Evolutionary conservation across 1,140 invertebrate species (phyloP).

Genomic region (Leptinotarsa defecta): DNA sequence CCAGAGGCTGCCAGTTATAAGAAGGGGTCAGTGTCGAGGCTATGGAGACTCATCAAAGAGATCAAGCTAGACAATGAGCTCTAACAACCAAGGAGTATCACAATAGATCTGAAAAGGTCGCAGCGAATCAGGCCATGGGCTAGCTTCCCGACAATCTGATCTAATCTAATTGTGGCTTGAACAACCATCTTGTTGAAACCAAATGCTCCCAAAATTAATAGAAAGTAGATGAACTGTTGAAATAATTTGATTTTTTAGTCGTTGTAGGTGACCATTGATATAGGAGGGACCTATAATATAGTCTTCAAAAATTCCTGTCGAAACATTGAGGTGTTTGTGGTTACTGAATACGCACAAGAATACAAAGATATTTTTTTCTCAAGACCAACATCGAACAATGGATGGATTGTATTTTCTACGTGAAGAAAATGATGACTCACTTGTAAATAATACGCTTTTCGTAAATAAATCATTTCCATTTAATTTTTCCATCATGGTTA

Average conservation of each 20-base stretch:
- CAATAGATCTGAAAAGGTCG: too few species aligned
- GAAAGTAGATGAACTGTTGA: not conserved
- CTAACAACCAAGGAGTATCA: too few species aligned
- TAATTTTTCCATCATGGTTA: not conserved
- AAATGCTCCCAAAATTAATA: not conserved
- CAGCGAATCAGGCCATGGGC: too few species aligned
- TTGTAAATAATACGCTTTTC: not conserved
- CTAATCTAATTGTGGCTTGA: not conserved
- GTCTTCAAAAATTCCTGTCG: not conserved
- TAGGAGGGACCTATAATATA: not conserved
- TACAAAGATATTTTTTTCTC: not conserved
- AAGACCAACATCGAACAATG: not conserved
- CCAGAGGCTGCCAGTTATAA: too few species aligned
- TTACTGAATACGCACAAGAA: not conserved
- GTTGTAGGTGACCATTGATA: not conserved
- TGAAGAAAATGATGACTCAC: too few species aligned
- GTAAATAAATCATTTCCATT: not conserved
- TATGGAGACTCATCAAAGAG: too few species aligned
- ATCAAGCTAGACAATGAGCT: too few species aligned
- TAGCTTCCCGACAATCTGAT: too few species aligned
- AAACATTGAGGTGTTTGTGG: not conserved
- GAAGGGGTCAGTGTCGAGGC: too few species aligned
- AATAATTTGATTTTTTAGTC: not conserved
- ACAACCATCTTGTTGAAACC: not conserved
- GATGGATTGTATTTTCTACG: not conserved